phyloP scores from a whole-genome alignment of 2,113 vertebrate genomes.

The Pelodiscus sinensis region DNA sequence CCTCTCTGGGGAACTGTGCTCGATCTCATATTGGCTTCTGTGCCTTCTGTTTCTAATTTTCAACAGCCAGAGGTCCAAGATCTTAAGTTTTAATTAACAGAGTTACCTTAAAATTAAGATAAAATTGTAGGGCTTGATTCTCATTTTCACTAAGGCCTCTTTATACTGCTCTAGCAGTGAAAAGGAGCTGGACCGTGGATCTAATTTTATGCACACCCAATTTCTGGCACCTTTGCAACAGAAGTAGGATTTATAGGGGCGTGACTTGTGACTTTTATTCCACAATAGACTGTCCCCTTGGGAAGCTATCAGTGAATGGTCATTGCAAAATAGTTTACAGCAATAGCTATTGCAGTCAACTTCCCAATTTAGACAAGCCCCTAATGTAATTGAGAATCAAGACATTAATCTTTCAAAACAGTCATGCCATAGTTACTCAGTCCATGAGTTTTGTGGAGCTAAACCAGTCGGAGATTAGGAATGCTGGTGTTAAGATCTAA shows the following conservation, averaged over 20 bases:
- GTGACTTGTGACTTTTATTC: not conserved
- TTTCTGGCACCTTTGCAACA: not conserved
- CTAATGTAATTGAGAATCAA: not conserved
- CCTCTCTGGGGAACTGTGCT: not conserved
- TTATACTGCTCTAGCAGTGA: not conserved
- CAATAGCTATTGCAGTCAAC: not conserved
- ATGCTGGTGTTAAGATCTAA: not conserved
- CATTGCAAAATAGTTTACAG: not conserved
- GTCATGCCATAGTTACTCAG: not conserved
- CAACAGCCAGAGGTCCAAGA: not conserved
- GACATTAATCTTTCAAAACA: conserved; percentile 16
- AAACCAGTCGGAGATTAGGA: not conserved
- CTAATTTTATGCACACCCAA: not conserved
- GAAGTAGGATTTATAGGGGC: not conserved
- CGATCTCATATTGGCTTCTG: not conserved
- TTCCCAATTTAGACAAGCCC: not conserved
- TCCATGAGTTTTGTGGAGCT: not conserved
- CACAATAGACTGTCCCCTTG: not conserved
- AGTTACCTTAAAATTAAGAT: not conserved
- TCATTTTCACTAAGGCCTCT: not conserved
- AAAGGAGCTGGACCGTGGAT: not conserved
- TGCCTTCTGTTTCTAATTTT: not conserved
- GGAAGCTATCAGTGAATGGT: not conserved
- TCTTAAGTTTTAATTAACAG: conserved; percentile 13
- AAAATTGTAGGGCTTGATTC: not conserved